phyloP scores from a whole-genome alignment of 2,113 vertebrate species.

The Protobothrops flavoviridis region DNA sequence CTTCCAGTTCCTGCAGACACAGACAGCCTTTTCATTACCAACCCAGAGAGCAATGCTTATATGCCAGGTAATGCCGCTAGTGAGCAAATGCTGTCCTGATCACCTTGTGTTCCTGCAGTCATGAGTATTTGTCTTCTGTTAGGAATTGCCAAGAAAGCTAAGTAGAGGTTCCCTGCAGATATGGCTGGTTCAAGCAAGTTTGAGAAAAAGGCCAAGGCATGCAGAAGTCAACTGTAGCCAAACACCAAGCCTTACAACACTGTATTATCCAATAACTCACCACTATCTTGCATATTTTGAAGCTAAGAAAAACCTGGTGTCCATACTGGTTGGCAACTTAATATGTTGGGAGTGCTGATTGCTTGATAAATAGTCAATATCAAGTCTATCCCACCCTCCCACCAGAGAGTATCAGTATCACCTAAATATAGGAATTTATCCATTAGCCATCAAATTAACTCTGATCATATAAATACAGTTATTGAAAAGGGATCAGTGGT shows the following conservation, averaged over 20 bases:
- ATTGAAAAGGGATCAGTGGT: neutral
- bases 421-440: neutral
- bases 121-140: neutral
- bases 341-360: neutral
- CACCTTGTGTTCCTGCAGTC: neutral
- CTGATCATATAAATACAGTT: neutral
- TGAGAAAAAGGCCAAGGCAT: neutral
- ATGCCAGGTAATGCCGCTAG: conserved; percentile 78
- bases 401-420: neutral
- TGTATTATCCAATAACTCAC: neutral
- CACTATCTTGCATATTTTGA: neutral
- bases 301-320: neutral
- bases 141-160: neutral
- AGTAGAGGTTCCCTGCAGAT: neutral
- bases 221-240: neutral
- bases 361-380: neutral
- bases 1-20: conserved; percentile 85
- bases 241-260: neutral
- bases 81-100: neutral
- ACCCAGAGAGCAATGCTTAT: conserved; percentile 94
- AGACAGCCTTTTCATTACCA: conserved; percentile 81
- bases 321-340: neutral
- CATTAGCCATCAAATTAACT: neutral
- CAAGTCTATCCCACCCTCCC: neutral
- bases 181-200: neutral